These are phyloP conservation scores for Tortrix viridana DNA, from an alignment of 2,888 invertebrate species.

Conservation along the genomic window DNA sequence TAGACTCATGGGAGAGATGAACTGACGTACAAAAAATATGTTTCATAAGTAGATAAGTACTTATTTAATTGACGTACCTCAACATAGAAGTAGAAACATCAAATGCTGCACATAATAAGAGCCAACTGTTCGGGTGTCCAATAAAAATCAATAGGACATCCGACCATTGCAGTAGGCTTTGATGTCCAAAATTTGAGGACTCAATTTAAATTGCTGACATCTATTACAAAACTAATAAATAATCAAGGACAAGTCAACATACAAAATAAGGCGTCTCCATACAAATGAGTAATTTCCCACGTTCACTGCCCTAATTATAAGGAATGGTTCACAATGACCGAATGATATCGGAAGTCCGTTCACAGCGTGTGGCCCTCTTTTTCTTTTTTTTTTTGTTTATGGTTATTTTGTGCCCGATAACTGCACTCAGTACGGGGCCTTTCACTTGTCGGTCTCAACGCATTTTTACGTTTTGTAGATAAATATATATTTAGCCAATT, in stretches of 20 bases:
- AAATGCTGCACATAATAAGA: no score
- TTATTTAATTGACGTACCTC: no score
- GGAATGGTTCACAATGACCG: slow-evolving; percentile 29
- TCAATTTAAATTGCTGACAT: background rate
- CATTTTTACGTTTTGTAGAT: no score
- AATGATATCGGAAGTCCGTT: slow-evolving; percentile 60
- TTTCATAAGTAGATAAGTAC: no score
- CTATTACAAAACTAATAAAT: slow-evolving; percentile 11
- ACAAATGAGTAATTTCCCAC: slow-evolving; percentile 68
- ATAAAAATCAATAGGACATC: no score
- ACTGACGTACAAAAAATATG: no score
- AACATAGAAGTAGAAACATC: no score
- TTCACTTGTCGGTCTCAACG: background rate
- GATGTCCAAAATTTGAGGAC: background rate
- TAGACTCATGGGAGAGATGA: no score
- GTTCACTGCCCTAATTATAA: slow-evolving; percentile 41
- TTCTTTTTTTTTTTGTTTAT: slow-evolving; percentile 14
- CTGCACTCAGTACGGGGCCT: slow-evolving; percentile 43
- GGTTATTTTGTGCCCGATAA: slow-evolving; percentile 15
- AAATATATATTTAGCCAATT: no score
- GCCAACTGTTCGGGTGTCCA: no score
- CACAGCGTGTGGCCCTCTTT: slow-evolving; percentile 44
- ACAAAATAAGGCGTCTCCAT: slow-evolving; percentile 33
- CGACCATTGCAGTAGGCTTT: no score
- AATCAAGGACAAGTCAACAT: slow-evolving; percentile 13